phyloP scores from a whole-genome alignment of 2,888 invertebrate species.

The Fabriciana adippe region DNA sequence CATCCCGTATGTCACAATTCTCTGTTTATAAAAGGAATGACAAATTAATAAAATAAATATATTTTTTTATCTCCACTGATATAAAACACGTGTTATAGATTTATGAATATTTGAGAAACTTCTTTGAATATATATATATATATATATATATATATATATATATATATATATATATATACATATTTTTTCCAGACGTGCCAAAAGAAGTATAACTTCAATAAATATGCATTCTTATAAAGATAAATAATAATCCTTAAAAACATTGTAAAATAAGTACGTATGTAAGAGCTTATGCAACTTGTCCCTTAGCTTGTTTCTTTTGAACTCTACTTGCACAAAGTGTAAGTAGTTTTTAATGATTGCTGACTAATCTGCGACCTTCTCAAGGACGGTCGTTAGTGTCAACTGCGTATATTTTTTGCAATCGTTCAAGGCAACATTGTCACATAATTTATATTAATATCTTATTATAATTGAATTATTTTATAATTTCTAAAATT shows the following conservation, averaged over 20 bases:
- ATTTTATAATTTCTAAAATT: too few species aligned
- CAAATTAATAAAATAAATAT: too few species aligned
- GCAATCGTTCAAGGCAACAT: conserved; percentile 8
- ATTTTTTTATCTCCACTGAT: too few species aligned
- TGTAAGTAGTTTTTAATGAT: conserved; percentile 21
- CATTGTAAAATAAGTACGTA: neutral
- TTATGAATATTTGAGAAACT: too few species aligned
- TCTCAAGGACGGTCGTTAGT: conserved; percentile 17
- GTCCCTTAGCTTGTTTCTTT: conserved; percentile 2
- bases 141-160: too few species aligned
- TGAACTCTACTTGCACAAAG: conserved; percentile 3
- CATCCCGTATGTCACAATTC: too few species aligned
- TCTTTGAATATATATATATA: too few species aligned
- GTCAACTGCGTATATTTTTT: neutral
- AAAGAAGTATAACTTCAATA: too few species aligned
- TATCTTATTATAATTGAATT: neutral
- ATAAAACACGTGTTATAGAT: too few species aligned
- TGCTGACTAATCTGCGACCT: conserved; percentile 9
- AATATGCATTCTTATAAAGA: neutral
- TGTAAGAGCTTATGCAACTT: neutral
- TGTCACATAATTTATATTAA: neutral
- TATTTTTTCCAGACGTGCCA: too few species aligned
- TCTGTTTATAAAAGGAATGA: too few species aligned
- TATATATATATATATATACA: too few species aligned
- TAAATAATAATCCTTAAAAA: neutral